Evolutionary conservation across 2,888 invertebrate genomes (phyloP), one percentile per base, ranked within the genome.

Genomic region (Athalia circularis): DNA sequence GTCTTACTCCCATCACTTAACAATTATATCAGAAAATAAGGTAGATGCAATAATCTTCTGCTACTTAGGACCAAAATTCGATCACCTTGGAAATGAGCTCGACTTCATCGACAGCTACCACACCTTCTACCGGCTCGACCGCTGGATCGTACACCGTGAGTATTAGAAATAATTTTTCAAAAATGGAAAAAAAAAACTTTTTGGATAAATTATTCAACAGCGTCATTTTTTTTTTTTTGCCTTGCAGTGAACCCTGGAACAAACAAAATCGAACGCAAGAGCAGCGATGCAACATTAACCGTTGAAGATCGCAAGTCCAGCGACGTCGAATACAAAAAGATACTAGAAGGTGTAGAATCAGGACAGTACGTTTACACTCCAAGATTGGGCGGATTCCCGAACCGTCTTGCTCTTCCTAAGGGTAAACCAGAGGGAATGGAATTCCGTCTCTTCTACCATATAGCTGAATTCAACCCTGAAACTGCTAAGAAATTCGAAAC

Each of bases 11-110:
- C 92, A 94, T 85, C 92, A 91, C 70, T 89, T 95, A 84, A 91
- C 92, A 89, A 95, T 43, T 92, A 92, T 82, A 93, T 94, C 81
- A 93, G 91, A 92, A 47, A 92, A 92, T 80, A 93, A 93, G 85
- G 2, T 1, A 2, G 1, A 0, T 29, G 92, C 91, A 64, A 88
- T 93, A 11, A 88, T 95, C 76, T 93, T 93, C 83, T 91, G 94
- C 77, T 95, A 94, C 92, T 85, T 95, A 75, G 95, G 94, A 84
- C 95, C 95, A 11, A 94, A 94, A 87, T 93, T 92, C 86, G 93
- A 94, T 84, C 91, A 92, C 84, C 91, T 92, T 65, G 91, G 91
- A 76, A 88, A 93, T 29, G 29, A 29, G 29, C 29, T 29, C 29
- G 90, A 90, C 80, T 85, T 94, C 62, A 91, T 92, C 80, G 92